Conservation (phyloP, 2,797 vertebrate species). For the Cirrhinus molitorella region DNA sequence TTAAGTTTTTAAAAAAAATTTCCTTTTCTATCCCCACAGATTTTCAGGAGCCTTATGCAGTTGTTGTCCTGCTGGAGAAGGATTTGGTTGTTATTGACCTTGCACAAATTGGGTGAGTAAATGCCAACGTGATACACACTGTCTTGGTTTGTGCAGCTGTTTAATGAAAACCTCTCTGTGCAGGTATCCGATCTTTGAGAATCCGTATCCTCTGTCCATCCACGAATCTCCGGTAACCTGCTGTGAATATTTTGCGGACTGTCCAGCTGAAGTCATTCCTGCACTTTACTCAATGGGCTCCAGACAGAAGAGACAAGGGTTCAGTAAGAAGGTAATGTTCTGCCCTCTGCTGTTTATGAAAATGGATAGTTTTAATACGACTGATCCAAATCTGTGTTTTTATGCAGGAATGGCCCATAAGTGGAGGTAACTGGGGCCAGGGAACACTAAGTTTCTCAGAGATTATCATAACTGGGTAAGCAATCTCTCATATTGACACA, state of each 20-base stretch:
- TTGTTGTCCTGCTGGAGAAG: slow-evolving; percentile 96
- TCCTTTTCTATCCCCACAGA: slow-evolving; percentile 77
- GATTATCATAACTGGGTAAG: slow-evolving; percentile 98
- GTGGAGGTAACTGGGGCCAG: slow-evolving; percentile 97
- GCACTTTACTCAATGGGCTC: slow-evolving; percentile 96
- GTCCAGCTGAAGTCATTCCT: slow-evolving; percentile 94
- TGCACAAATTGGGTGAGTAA: slow-evolving; percentile 94
- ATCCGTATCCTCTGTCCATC: slow-evolving; percentile 93
- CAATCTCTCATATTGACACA: slow-evolving; percentile 18
- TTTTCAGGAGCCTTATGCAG: slow-evolving; percentile 97
- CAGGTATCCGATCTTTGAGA: slow-evolving; percentile 99
- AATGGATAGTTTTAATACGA: slow-evolving; percentile 9
- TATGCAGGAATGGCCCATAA: slow-evolving; percentile 94
- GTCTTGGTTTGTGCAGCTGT: slow-evolving; percentile 11
- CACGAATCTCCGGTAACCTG: slow-evolving; percentile 98
- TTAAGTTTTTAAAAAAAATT: neutral
- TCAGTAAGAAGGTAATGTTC: slow-evolving; percentile 93
- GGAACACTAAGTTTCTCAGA: slow-evolving; percentile 96
- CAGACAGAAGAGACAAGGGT: slow-evolving; percentile 95
- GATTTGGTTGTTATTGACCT: slow-evolving; percentile 98
- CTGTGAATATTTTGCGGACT: slow-evolving; percentile 97
- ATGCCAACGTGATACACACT: neutral
- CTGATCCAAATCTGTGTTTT: slow-evolving; percentile 59
- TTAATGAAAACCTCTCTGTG: slow-evolving; percentile 6
- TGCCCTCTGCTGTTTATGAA: neutral